Evolutionary conservation across 2,113 vertebrate species (phyloP).

Genomic region (Antechinus stuartii): DNA sequence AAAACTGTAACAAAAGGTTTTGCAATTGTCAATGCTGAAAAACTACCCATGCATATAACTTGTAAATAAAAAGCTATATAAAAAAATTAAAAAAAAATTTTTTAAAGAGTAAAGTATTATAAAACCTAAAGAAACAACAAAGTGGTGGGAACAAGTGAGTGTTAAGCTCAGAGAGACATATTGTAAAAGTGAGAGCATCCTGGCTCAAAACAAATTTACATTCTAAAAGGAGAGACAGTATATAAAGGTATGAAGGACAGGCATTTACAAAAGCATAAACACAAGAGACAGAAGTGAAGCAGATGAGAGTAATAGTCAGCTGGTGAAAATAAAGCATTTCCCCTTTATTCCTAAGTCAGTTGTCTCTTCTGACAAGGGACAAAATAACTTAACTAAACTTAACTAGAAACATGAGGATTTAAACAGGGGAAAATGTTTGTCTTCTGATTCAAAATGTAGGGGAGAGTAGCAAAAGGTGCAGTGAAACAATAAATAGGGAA

Average conservation of each 20-base stretch:
- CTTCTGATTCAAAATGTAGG: neutral
- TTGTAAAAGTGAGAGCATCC: neutral
- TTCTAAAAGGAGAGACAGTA: neutral
- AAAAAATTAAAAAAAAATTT: too few species aligned
- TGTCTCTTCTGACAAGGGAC: neutral
- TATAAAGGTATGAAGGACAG: neutral
- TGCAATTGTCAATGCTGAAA: too few species aligned
- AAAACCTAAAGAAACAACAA: neutral
- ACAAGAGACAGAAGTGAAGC: neutral
- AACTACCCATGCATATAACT: too few species aligned
- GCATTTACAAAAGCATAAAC: neutral
- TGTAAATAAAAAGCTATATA: too few species aligned
- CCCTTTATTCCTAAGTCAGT: neutral
- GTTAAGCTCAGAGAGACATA: neutral
- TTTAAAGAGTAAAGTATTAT: neutral
- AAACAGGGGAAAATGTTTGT: neutral
- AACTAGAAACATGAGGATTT: neutral
- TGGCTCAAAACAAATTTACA: neutral
- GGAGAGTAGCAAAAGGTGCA: neutral
- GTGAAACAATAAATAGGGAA: neutral
- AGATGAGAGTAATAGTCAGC: neutral
- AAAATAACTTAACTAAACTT: neutral
- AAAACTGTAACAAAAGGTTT: too few species aligned
- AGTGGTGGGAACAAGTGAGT: neutral
- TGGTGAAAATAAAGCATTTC: neutral